Evolutionary conservation across 2,888 invertebrate species (phyloP).

Genomic region (Clitarchus hookeri): DNA sequence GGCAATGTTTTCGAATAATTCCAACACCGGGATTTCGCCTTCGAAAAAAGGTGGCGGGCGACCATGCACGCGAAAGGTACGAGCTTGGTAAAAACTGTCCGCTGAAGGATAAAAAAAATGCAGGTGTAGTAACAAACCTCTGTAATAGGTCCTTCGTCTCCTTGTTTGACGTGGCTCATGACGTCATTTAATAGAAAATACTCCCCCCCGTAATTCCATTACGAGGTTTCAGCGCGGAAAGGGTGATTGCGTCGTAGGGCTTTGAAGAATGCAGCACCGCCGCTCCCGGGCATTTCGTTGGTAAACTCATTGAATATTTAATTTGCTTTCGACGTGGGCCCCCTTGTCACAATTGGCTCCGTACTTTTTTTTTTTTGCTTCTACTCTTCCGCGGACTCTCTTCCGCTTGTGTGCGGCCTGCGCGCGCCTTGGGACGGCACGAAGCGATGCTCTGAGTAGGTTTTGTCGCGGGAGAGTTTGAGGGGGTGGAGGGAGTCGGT

Average conservation of each 20-base stretch:
- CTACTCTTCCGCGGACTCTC: not conserved
- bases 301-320: constrained; percentile 9
- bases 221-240: not conserved
- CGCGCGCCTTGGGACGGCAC: not conserved
- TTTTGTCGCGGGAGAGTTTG: not conserved
- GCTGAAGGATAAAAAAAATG: too few species aligned
- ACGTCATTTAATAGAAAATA: not conserved
- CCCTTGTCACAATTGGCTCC: not conserved
- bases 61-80: too few species aligned
- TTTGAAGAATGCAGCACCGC: not conserved
- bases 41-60: too few species aligned
- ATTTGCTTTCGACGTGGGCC: not conserved
- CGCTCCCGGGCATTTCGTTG: not conserved
- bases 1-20: too few species aligned
- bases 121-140: too few species aligned
- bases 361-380: not conserved
- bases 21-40: too few species aligned
- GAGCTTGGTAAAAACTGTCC: too few species aligned
- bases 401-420: not conserved
- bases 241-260: not conserved
- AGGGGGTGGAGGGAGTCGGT: not conserved
- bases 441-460: not conserved
- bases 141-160: too few species aligned
- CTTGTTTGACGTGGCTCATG: too few species aligned
- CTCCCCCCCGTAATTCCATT: not conserved